Base-by-base conservation (phyloP, 2,888 invertebrate species). In the Paralinhomoeus sp. region DNA sequence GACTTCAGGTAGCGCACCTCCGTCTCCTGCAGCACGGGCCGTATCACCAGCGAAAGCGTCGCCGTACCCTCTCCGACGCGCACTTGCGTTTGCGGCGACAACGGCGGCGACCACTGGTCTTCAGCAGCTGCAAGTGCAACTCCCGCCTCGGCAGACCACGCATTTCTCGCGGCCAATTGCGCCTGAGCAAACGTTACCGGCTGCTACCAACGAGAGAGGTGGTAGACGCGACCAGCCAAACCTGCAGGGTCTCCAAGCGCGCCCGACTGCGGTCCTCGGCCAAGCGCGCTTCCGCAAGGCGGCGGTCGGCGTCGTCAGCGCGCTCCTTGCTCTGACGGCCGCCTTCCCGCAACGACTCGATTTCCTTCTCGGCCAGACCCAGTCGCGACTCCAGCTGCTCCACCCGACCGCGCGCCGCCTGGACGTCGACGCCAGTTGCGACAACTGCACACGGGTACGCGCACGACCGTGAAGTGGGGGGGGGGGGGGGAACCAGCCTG, bases 1-100 rank as follows among this genome's bases (percentile, higher is more conserved):
- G 42, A 39, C 7, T 24, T 36, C 39, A 42, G 27, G 20, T 35
- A 20, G 5, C 21, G 38, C 38, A 42, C 1, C 34, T 45, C 42
- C n/a, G 42, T 36, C 18, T 44, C 37, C 24, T 41, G 15, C n/a
- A n/a, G 17, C 12, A 12, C 27, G 27, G 27, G 12, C 27, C 12
- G 7, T 27, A 27, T 12, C 27, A 12, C 27, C 27, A 12, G 27
- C 27, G 27, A 27, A 9, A 27, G 27, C 27, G 7, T 27, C 27
- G 27, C 27, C 27, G 5, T 27, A n/a, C 27, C 27, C 7, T 27
- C 27, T 27, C 27, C 27, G n/a, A n/a, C n/a, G n/a, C n/a, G n/a
- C n/a, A n/a, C n/a, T n/a, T n/a, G n/a, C n/a, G n/a, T n/a, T n/a
- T n/a, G n/a, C n/a, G n/a, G n/a, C n/a, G n/a, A n/a, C n/a, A n/a